These are phyloP conservation scores for Pandion haliaetus DNA, from an alignment of 2,113 vertebrate genomes.

Conservation along the genomic window DNA sequence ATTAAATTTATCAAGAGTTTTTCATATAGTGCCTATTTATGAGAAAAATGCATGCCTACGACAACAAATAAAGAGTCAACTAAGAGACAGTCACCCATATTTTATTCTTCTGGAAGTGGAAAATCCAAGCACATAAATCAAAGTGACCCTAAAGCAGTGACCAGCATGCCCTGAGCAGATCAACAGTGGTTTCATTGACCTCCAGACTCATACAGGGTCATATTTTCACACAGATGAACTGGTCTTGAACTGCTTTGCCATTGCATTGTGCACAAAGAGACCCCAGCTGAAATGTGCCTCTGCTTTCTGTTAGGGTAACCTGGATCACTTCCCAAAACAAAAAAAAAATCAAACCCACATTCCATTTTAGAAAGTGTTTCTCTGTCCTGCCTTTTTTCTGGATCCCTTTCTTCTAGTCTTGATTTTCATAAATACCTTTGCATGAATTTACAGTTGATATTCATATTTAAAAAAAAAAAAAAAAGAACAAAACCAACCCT, in stretches of 20 bases:
- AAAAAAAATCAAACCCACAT: not conserved
- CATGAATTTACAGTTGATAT: not conserved
- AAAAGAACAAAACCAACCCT: not conserved
- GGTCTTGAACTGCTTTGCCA: constrained; percentile 60
- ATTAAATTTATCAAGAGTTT: not conserved
- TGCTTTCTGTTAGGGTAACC: constrained; percentile 49
- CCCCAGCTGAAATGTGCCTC: not conserved
- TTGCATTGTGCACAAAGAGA: constrained; percentile 13
- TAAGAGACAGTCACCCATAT: not conserved
- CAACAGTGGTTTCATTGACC: constrained; percentile 59
- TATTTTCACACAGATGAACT: constrained; percentile 68
- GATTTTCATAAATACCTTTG: not conserved
- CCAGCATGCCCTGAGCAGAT: constrained; percentile 54
- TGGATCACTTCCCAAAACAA: not conserved
- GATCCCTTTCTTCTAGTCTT: not conserved
- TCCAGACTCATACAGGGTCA: constrained; percentile 42
- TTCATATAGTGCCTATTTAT: not conserved
- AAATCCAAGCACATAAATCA: constrained; percentile 63
- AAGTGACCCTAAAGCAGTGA: constrained; percentile 52
- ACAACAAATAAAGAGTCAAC: not conserved
- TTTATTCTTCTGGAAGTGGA: constrained; percentile 47
- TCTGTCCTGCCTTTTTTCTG: not conserved
- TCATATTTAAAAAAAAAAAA: not conserved
- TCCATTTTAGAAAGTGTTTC: not conserved
- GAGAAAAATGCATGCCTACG: not conserved